Evolutionary conservation across 1,140 invertebrate genomes (phyloP), one percentile per base, ranked within the genome.

Genomic region (Macrobrachium nipponense): DNA sequence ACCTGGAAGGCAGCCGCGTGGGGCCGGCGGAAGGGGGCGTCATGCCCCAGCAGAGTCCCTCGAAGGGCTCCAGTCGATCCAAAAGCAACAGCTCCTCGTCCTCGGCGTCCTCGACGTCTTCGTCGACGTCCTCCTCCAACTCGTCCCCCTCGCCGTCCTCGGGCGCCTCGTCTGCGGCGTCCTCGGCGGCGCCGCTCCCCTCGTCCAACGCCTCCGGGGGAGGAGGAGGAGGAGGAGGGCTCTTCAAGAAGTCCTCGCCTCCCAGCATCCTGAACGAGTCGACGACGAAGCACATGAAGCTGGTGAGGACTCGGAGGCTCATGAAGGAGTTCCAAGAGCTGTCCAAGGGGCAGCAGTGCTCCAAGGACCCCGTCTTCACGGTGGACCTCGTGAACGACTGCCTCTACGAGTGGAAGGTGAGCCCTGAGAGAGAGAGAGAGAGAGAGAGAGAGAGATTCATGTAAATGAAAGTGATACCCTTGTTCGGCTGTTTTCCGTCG

Each of bases 321-420:
- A 98, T 99, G 97, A 98, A 98, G 91, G 97, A 99, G 90, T 94
- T 97, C 66, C 94, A 95, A 86, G 97, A 98, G 90, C 96, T 98
- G 89, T 94, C 95, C 89, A 93, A 94, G 89, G 91, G 95, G 88
- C 85, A 87, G 44, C 92, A 93, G 88, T 93, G 92, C 44, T 60
- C 83, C 90, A 93, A 72, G 36, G 94, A 95, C 89, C 95, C 96
- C 2, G 93, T 96, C 0, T 98, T 98, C 91, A 95, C 95, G 77
- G 96, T 98, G 80, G 97, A 98, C 90, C 92, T 99, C 81, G 95
- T 98, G 58, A 96, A 97, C 90, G 97, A 98, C 90, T 97, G 96
- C 91, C 92, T 99, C 7, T 98, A 96, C 91, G 97, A 98, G 90
- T 99, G 97, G 97, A 95, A 97, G 87, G 87, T 88, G 18, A 84